Base-by-base conservation (phyloP, 2,888 invertebrate species). In the Latheticus oryzae region DNA sequence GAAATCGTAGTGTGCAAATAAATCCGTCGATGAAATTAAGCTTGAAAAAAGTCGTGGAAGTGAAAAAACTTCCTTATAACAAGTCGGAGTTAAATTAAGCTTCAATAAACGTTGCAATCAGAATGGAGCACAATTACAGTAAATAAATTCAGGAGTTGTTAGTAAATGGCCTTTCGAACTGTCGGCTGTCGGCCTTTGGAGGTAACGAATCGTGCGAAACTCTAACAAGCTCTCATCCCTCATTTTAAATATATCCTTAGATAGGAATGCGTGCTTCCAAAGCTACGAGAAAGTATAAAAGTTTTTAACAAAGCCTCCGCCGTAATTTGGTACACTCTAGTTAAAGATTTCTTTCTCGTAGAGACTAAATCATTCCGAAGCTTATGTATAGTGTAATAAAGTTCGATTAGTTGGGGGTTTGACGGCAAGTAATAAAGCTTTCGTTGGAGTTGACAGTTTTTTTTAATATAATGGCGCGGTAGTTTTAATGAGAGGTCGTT, bases 401-500 rank as follows among this genome's bases (percentile, higher is more conserved):
- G 62, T 64, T 63, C 63, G 63, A 66, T 66, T 66, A 66, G 63
- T 61, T 63, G 52, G 47, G 54, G 60, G 54, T 43, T 53, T 55
- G 67, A 55, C 57, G 45, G 63, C 63, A 64, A n/a, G n/a, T 67
- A 67, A 65, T 65, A 67, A 63, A 64, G 65, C 62, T 63, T 60
- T 63, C 62, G 62, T 61, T 63, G 60, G 57, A 59, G 65, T 64
- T 63, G 64, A 62, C 60, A 61, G 63, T 42, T 63, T 67, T 63
- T 60, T 58, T 60, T 61, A 64, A 68, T 69, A 68, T 70, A 70
- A 69, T 66, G 67, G 67, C 66, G 59, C 65, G 70, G 65, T 70
- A 68, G 70, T 71, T 73, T 73, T 73, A 73, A 73, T 72, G 74
- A 73, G 73, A 62, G 70, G 63, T 72, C 71, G 72, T 72, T 72